A percentile compares a stretch with the other conserved stretches of the same genome.
Evolutionary conservation across 1,140 invertebrate species (phyloP).

Genomic region (Penaeus chinensis): DNA sequence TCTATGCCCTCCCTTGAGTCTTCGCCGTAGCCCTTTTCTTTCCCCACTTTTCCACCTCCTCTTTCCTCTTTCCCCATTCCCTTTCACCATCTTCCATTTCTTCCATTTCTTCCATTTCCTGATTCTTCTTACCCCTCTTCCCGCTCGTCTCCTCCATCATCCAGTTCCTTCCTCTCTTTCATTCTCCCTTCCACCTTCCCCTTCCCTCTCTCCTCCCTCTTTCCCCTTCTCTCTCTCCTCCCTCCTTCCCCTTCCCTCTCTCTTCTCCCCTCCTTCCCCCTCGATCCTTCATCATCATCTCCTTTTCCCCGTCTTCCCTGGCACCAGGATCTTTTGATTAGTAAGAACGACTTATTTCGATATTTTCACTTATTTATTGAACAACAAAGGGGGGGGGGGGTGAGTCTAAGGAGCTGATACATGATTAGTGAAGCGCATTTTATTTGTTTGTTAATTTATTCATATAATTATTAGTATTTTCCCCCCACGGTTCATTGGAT

Average conservation of each 20-base stretch:
- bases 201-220: neutral
- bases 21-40: too few relatives aligned
- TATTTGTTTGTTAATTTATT: too few relatives aligned
- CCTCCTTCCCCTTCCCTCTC: neutral
- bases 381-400: too few relatives aligned
- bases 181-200: neutral
- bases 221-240: neutral
- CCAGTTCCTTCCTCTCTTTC: slow-evolving; percentile 7
- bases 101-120: neutral
- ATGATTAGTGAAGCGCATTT: too few relatives aligned
- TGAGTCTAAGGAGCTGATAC: too few relatives aligned
- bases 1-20: too few relatives aligned
- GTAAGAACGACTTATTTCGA: neutral
- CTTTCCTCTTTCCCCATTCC: neutral
- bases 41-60: too few relatives aligned
- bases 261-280: neutral
- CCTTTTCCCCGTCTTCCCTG: neutral
- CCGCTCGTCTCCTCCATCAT: neutral
- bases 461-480: too few relatives aligned
- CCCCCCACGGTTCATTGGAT: too few relatives aligned
- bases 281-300: neutral
- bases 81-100: neutral
- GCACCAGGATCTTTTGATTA: too few relatives aligned
- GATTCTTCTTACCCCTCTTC: neutral
- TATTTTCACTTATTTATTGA: too few relatives aligned